phyloP scores from a whole-genome alignment of 2,113 vertebrate genomes.

The Anguilla japonica region DNA sequence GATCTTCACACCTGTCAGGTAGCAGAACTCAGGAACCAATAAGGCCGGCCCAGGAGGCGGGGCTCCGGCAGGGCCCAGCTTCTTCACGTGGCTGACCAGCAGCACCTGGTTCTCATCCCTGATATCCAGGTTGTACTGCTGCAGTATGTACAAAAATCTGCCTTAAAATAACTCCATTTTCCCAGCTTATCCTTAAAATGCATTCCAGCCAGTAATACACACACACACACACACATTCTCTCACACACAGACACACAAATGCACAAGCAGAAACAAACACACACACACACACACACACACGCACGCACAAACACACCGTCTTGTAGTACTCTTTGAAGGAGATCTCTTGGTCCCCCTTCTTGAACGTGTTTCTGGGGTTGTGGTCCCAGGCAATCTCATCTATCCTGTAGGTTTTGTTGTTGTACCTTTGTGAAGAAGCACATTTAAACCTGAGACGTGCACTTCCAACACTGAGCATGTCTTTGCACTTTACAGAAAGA shows the following conservation, averaged over 20 bases:
- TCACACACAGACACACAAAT: neutral
- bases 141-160: neutral
- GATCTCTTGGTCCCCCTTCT: slow-evolving; percentile 76
- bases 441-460: neutral
- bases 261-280: too few species aligned
- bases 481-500: neutral
- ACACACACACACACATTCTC: neutral
- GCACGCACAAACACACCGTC: slow-evolving; percentile 63
- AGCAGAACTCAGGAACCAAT: slow-evolving; percentile 92
- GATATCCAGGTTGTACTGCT: slow-evolving; percentile 90
- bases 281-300: neutral
- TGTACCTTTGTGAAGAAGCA: slow-evolving; percentile 74
- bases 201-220: neutral
- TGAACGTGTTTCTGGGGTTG: slow-evolving; percentile 83
- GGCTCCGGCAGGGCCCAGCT: slow-evolving; percentile 57
- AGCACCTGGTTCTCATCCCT: slow-evolving; percentile 81
- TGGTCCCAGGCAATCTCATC: slow-evolving; percentile 93
- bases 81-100: slow-evolving; percentile 81
- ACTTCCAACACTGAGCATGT: too few species aligned
- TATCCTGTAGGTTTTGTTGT: slow-evolving; percentile 91
- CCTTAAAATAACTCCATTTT: neutral
- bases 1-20: slow-evolving; percentile 79
- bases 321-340: slow-evolving; percentile 84
- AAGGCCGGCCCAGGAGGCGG: slow-evolving; percentile 70
- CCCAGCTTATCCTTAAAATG: too few species aligned